Evolutionary conservation across 2,797 vertebrate species (phyloP), one percentile per base, ranked within the genome.

Genomic region (Chloroceryle inda): DNA sequence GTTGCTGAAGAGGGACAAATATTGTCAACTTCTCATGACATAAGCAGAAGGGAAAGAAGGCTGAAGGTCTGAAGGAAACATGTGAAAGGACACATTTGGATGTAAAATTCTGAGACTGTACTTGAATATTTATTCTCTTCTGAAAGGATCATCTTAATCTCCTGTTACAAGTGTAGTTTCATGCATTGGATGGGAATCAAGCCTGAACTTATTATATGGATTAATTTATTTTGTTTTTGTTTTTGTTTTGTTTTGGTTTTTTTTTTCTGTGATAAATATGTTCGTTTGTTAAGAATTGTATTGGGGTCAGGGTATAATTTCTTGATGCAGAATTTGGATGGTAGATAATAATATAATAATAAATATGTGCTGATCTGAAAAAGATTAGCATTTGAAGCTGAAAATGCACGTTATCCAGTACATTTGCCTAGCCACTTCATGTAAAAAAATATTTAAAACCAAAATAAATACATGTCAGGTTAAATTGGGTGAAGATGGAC

Each of bases 11-110:
- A n/a, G 20, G 24, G 26, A 66, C 14, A 23, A 22, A 8, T 45
- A 19, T 3, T 68, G 7, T 20, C 42, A 35, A 27, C 6, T 78
- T 82, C 26, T 45, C 2, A 4, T 59, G 61, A 45, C 19, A 9
- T 23, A 19, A 8, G 3, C 1, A 3, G 50, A 66, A 45, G 38
- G 37, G 21, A 85, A 66, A 47, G 16, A 49, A 79, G 24, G 9
- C 11, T 53, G 9, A 40, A n/a, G 29, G 10, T 74, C n/a, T 80
- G 64, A 59, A 62, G 3, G 44, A 49, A 77, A 12, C 13, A 42
- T 4, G 27, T 58, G 42, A 33, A 37, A 42, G 27, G 22, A 29
- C 33, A 5, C 0, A 0, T n/a, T 77, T 58, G 35, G 6, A 50
- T 72, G 27, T 24, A 50, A 4, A 44, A 53, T 56, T 90, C 21